These are phyloP conservation scores for Alethe diademata DNA, from an alignment of 2,113 vertebrate genomes.

Conservation along the genomic window DNA sequence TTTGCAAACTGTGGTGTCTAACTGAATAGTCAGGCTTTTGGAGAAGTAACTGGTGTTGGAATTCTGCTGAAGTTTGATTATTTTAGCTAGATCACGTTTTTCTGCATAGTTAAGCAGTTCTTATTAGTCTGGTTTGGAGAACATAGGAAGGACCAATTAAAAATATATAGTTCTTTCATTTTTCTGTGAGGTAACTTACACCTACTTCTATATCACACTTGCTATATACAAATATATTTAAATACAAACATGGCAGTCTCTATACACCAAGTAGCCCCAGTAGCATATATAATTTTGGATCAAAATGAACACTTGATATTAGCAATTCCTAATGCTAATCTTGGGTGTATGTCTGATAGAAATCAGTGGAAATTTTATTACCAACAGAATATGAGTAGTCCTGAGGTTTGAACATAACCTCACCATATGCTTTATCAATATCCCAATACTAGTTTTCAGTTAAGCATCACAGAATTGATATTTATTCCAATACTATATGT, in stretches of 20 bases:
- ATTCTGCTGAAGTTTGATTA: background rate
- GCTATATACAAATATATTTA: background rate
- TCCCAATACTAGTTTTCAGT: background rate
- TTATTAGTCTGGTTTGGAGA: background rate
- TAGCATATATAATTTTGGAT: background rate
- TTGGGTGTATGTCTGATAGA: background rate
- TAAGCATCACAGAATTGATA: background rate
- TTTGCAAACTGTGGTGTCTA: background rate
- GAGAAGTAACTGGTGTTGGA: background rate
- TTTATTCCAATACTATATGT: background rate
- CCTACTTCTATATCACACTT: background rate
- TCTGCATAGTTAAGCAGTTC: background rate
- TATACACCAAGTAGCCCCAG: background rate
- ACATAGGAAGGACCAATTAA: background rate
- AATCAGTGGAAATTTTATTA: background rate
- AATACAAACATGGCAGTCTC: background rate
- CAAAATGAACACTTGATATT: background rate
- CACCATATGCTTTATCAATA: background rate
- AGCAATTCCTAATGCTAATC: background rate
- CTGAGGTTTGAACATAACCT: background rate
- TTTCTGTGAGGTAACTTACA: background rate
- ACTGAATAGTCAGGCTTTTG: background rate
- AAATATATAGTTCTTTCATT: fast-evolving
- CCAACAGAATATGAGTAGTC: background rate
- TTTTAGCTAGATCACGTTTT: background rate